Percentiles rank a stretch among this genome's conserved stretches.
These are phyloP conservation scores for Melipona bicolor DNA, from an alignment of 2,888 invertebrate species.

Conservation along the genomic window DNA sequence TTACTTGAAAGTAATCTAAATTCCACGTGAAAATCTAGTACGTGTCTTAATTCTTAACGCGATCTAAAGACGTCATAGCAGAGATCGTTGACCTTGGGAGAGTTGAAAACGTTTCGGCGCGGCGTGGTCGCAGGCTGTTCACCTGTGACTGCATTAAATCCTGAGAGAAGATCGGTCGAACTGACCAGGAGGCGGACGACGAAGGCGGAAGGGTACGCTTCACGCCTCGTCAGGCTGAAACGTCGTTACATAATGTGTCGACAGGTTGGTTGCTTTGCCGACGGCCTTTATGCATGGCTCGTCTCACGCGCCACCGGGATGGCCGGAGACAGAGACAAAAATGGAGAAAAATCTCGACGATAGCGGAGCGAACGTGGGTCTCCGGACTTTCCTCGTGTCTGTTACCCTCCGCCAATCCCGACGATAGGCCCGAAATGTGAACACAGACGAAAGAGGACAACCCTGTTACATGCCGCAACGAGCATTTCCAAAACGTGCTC, in stretches of 20 bases:
- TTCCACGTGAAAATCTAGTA: not conserved
- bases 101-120: not conserved
- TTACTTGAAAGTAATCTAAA: not conserved
- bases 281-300: constrained; percentile 70
- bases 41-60: no score
- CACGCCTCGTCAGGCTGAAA: constrained; percentile 76
- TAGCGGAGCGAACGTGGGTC: not conserved
- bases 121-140: constrained; percentile 29
- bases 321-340: constrained; percentile 17
- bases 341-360: not conserved
- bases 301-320: constrained; percentile 19
- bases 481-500: no score
- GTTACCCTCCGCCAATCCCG: constrained; percentile 46
- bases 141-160: constrained; percentile 58
- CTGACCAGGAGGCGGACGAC: constrained; percentile 62
- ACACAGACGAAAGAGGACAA: constrained; percentile 25
- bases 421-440: constrained; percentile 19
- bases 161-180: constrained; percentile 55
- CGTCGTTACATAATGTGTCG: constrained; percentile 78
- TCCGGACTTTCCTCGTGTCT: constrained; percentile 32
- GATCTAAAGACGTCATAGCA: not conserved
- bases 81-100: constrained; percentile 52
- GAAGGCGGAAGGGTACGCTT: constrained; percentile 75
- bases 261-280: constrained; percentile 75
- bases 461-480: constrained; percentile 51